These are phyloP conservation scores for Bos indicus DNA, from an alignment of 2,113 vertebrate genomes.

Conservation along the genomic window DNA sequence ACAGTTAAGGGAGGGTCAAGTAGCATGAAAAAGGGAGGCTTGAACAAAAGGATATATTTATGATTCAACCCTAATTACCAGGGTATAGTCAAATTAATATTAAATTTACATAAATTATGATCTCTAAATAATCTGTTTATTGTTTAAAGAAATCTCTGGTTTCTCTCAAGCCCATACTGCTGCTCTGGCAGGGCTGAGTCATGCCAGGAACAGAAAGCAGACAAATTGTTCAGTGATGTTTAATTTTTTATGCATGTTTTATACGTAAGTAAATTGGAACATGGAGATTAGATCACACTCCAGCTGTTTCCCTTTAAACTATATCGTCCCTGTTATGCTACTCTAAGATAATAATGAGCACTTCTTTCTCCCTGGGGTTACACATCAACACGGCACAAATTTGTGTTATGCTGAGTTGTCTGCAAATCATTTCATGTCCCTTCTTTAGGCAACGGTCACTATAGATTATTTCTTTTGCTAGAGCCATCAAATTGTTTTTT, in stretches of 20 bases:
- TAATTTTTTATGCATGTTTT: conserved; percentile 82
- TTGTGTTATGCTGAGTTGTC: not conserved
- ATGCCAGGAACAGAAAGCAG: conserved; percentile 69
- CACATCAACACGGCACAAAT: too few species aligned
- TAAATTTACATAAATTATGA: conserved; percentile 63
- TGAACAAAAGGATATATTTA: conserved; percentile 45
- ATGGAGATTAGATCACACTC: conserved; percentile 80
- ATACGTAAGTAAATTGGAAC: conserved; percentile 80
- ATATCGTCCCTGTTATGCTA: conserved; percentile 65
- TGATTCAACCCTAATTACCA: conserved; percentile 58
- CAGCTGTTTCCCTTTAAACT: conserved; percentile 79
- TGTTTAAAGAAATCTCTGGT: conserved; percentile 71
- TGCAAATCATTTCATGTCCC: fast-evolving
- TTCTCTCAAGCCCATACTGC: conserved; percentile 65
- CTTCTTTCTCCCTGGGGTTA: conserved; percentile 43
- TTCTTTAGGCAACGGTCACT: not conserved
- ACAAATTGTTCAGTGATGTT: conserved; percentile 75
- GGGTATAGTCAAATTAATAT: conserved; percentile 75
- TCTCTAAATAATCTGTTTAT: conserved; percentile 72
- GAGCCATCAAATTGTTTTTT: not conserved
- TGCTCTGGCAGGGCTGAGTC: conserved; percentile 47
- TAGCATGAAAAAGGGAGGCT: conserved; percentile 30
- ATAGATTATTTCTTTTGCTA: not conserved
- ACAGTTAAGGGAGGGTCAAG: conserved; percentile 51
- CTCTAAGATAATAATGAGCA: conserved; percentile 72